Conservation (phyloP, 1,140 invertebrate species). For the Aleiodes sp. region DNA sequence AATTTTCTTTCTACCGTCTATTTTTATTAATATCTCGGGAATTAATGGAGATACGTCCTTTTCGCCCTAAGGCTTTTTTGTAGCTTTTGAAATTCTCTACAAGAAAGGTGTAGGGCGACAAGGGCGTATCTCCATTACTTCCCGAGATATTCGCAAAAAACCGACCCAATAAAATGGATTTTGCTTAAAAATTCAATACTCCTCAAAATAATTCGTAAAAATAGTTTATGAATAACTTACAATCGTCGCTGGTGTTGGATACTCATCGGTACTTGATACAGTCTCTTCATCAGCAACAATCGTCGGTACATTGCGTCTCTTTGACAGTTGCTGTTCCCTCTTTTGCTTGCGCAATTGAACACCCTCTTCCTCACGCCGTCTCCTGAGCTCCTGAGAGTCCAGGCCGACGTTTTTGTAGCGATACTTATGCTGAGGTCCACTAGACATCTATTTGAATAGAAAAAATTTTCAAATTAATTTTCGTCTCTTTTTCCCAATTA, state of each 20-base stretch:
- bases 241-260: constrained; percentile 45
- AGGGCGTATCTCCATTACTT: too few relatives aligned
- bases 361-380: constrained; percentile 94
- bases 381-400: constrained; percentile 90
- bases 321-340: constrained; percentile 91
- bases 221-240: constrained; percentile 38
- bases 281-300: constrained; percentile 67
- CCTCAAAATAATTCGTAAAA: constrained; percentile 32
- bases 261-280: constrained; percentile 54
- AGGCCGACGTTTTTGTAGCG: constrained; percentile 95
- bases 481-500: background rate
- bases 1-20: background rate
- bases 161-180: too few relatives aligned
- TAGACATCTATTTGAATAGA: constrained; percentile 72
- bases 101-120: too few relatives aligned
- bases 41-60: too few relatives aligned
- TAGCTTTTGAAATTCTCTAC: too few relatives aligned
- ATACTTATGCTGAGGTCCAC: constrained; percentile 81
- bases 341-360: constrained; percentile 96
- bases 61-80: too few relatives aligned
- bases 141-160: too few relatives aligned
- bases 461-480: background rate
- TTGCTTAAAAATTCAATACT: constrained; percentile 22
- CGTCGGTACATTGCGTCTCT: constrained; percentile 84
- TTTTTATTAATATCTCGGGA: too few relatives aligned